A percentile compares a stretch with the other conserved stretches of the same genome.
Evolutionary conservation across 2,113 vertebrate genomes (phyloP).

Genomic region (Pelodiscus sinensis): DNA sequence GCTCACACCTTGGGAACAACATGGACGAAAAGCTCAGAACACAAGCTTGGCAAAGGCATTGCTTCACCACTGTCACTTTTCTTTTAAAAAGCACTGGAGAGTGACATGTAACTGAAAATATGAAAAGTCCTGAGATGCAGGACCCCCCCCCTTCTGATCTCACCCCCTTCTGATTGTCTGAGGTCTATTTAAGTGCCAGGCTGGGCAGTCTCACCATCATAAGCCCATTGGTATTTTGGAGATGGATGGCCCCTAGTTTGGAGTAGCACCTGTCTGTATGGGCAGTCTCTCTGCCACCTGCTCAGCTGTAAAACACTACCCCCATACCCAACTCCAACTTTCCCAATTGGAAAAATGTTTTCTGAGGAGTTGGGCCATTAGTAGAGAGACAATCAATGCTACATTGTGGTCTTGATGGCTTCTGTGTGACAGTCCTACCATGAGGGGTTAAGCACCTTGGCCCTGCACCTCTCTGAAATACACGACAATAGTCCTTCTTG

Average conservation of each 20-base stretch:
- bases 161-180: neutral
- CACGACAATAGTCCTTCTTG: too few relatives aligned
- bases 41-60: neutral
- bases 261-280: neutral
- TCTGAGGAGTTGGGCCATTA: neutral
- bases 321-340: neutral
- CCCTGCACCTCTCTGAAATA: too few relatives aligned
- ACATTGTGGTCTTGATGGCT: too few relatives aligned
- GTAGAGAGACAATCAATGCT: too few relatives aligned
- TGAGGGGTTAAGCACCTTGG: neutral
- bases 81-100: neutral
- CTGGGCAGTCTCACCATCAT: neutral
- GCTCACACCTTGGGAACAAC: neutral
- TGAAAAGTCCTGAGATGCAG: neutral
- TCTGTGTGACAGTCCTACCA: neutral
- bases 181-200: neutral
- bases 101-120: neutral
- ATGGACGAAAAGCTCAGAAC: neutral
- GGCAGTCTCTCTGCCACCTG: neutral
- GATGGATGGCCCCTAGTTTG: neutral
- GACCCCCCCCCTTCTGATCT: neutral
- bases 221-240: neutral
- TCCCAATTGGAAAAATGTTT: neutral
- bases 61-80: neutral
- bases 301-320: neutral